These are phyloP conservation scores for Lasius fuliginosus DNA, from an alignment of 2,888 invertebrate species.

Conservation along the genomic window DNA sequence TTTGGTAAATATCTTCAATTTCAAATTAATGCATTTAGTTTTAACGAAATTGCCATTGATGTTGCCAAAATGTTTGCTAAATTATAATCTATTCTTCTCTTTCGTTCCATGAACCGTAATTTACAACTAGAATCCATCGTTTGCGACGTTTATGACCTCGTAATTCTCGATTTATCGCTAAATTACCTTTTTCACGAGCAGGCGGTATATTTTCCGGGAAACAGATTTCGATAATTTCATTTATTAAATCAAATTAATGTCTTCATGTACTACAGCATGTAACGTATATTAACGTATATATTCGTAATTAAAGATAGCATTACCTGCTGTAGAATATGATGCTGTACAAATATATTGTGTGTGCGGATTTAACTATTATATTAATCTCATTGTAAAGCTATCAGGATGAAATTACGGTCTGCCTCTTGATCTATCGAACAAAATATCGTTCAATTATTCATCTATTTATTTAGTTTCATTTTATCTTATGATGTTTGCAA, in stretches of 20 bases:
- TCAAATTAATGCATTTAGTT: not conserved
- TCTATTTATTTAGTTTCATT: not conserved
- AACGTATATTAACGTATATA: not conserved
- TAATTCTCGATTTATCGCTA: constrained; percentile 33
- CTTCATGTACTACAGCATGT: not conserved
- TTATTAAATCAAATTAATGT: constrained; percentile 14
- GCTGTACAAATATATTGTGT: not conserved
- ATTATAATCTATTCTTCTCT: not conserved
- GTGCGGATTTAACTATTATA: not conserved
- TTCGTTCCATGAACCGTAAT: not conserved
- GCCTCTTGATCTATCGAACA: not conserved
- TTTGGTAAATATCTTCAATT: not conserved
- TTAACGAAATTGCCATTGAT: not conserved
- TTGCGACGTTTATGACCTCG: constrained; percentile 9
- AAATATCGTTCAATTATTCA: constrained; percentile 17
- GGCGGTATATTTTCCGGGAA: constrained; percentile 9
- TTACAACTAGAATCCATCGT: constrained; percentile 1
- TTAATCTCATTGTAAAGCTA: constrained; percentile 6
- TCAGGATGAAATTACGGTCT: constrained; percentile 13
- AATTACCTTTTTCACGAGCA: constrained; percentile 33
- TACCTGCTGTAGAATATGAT: not conserved
- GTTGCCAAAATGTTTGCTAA: constrained; percentile 3
- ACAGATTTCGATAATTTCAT: constrained; percentile 42
- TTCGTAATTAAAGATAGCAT: constrained; percentile 11
- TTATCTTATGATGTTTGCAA: not conserved